These are phyloP conservation scores for Pinctada fucata DNA, from an alignment of 2,888 invertebrate genomes.

Conservation along the genomic window DNA sequence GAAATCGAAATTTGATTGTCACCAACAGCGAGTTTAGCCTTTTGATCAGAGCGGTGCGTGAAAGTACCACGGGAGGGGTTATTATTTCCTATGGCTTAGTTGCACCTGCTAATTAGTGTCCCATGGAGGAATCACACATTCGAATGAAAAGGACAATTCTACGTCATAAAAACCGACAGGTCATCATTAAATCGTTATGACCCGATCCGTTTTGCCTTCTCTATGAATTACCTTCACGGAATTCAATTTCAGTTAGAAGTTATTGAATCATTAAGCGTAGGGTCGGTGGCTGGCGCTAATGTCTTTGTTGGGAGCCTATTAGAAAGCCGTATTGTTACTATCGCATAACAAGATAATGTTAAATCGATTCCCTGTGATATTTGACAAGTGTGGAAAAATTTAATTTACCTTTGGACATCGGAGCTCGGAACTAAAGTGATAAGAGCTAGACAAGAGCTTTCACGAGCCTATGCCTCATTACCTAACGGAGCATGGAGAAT, in stretches of 20 bases:
- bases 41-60: neutral
- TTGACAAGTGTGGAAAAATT: slow-evolving; percentile 10
- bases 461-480: slow-evolving; percentile 12
- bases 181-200: slow-evolving; percentile 28
- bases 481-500: slow-evolving; percentile 2
- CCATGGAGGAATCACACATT: slow-evolving; percentile 19
- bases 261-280: slow-evolving; percentile 34
- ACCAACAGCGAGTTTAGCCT: neutral
- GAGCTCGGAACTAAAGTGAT: slow-evolving; percentile 11
- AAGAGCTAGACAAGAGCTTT: neutral
- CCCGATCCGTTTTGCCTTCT: slow-evolving; percentile 16
- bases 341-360: slow-evolving; percentile 12
- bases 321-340: slow-evolving; percentile 22
- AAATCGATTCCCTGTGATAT: slow-evolving; percentile 22
- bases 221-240: slow-evolving; percentile 12
- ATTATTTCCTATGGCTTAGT: neutral
- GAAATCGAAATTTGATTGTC: too few relatives aligned
- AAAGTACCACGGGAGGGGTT: neutral
- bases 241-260: slow-evolving; percentile 28
- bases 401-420: slow-evolving; percentile 15
- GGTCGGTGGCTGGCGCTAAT: slow-evolving; percentile 11
- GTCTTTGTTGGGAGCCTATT: slow-evolving; percentile 5
- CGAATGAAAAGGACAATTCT: slow-evolving; percentile 16
- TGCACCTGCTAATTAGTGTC: slow-evolving; percentile 26
- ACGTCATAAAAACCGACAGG: slow-evolving; percentile 32